Evolutionary conservation across 2,797 vertebrate genomes (phyloP).

Genomic region (Pangasius macronema): DNA sequence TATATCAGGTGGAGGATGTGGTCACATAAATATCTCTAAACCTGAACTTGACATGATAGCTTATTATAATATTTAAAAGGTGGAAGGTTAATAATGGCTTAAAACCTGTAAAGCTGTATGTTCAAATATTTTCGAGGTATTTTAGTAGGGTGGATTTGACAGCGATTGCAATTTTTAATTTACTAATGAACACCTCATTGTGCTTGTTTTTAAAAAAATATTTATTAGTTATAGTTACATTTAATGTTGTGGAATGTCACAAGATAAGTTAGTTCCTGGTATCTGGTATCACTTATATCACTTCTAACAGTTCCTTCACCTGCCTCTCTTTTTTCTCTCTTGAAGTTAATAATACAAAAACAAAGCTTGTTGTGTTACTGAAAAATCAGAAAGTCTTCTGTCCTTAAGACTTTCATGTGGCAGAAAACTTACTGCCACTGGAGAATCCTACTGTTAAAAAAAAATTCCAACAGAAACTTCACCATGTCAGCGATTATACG

Average conservation of each 20-base stretch:
- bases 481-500: background rate
- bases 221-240: background rate
- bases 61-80: background rate
- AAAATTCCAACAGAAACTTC: background rate
- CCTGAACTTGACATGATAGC: slow-evolving; percentile 26
- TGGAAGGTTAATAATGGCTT: background rate
- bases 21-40: slow-evolving; percentile 41
- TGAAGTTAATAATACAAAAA: background rate
- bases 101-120: background rate
- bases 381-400: background rate
- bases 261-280: background rate
- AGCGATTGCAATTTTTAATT: background rate
- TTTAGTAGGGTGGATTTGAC: background rate
- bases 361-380: background rate
- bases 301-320: background rate
- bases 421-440: background rate
- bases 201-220: background rate
- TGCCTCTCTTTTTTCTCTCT: background rate
- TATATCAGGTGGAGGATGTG: slow-evolving; percentile 44
- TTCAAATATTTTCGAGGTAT: background rate
- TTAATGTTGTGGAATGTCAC: background rate
- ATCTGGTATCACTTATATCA: background rate
- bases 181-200: no score
- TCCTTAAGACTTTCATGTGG: background rate
- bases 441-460: background rate